A percentile compares a stretch with the other conserved stretches of the same genome.
phyloP scores from a whole-genome alignment of 2,888 invertebrate species.

The Stenolophus ochropezus region DNA sequence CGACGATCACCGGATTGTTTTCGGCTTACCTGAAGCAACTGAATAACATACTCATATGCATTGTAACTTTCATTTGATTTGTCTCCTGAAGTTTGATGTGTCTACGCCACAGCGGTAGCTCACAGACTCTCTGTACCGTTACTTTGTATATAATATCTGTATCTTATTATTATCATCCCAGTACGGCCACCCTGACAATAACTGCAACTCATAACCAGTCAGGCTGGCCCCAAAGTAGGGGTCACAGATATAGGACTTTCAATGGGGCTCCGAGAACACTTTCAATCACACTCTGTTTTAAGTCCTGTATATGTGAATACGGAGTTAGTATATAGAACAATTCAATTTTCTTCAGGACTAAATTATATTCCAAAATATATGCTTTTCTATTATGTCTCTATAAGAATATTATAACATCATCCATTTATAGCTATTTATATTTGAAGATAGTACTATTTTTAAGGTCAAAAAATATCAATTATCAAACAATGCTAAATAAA shows the following conservation, averaged over 20 bases:
- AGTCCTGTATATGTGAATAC: not conserved
- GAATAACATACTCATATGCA: constrained; percentile 46
- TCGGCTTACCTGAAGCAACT: constrained; percentile 46
- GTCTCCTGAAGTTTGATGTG: not conserved
- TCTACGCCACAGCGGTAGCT: not conserved
- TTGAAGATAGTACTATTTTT: too few relatives aligned
- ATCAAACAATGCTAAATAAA: too few relatives aligned
- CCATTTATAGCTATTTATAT: too few relatives aligned
- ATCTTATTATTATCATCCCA: not conserved
- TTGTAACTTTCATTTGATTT: constrained; percentile 38
- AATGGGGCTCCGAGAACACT: not conserved
- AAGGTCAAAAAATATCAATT: too few relatives aligned
- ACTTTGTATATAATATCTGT: not conserved
- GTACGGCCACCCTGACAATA: not conserved
- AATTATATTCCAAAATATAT: too few relatives aligned
- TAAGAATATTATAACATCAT: too few relatives aligned
- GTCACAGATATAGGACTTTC: not conserved
- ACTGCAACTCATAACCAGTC: not conserved
- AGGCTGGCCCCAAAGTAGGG: not conserved
- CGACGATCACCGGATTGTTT: not conserved
- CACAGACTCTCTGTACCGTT: not conserved
- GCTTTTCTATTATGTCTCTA: too few relatives aligned
- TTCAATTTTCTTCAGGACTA: too few relatives aligned
- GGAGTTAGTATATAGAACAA: not conserved
- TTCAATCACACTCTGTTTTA: not conserved